These are phyloP conservation scores for Prochilodus magdalenae DNA, from an alignment of 2,113 vertebrate genomes.

Conservation along the genomic window DNA sequence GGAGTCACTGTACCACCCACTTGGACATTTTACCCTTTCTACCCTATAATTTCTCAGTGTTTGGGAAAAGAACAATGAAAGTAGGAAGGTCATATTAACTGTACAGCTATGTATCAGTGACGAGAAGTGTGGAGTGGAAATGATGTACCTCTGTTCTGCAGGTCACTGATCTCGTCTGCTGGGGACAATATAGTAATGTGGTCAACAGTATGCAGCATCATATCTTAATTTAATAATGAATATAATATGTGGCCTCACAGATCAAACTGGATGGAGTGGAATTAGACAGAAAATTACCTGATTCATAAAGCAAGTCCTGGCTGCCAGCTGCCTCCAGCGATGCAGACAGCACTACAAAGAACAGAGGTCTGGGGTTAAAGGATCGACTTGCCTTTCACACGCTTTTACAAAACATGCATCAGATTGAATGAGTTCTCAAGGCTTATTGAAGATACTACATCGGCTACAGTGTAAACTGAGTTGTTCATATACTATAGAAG, in stretches of 20 bases:
- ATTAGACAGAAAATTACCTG: conserved; percentile 56
- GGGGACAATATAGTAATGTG: neutral
- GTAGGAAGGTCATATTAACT: too few species aligned
- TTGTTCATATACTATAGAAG: too few species aligned
- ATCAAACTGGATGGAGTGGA: neutral
- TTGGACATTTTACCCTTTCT: neutral
- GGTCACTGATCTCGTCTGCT: conserved; percentile 27
- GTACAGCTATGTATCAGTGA: neutral
- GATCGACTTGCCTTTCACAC: neutral
- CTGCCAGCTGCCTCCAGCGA: conserved; percentile 66
- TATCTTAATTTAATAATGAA: neutral
- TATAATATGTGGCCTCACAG: neutral
- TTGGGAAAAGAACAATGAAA: neutral
- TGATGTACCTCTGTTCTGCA: conserved; percentile 46
- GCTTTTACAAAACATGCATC: too few species aligned
- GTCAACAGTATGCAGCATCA: neutral
- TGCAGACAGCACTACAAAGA: conserved; percentile 62
- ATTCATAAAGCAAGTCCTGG: conserved; percentile 38
- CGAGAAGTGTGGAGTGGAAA: neutral
- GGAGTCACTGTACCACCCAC: neutral
- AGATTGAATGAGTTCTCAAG: too few species aligned
- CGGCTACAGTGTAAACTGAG: too few species aligned
- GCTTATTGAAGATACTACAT: too few species aligned
- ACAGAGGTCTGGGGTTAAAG: neutral
- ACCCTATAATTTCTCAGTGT: neutral